A percentile compares a stretch with the other conserved stretches of the same genome.
Conservation (phyloP, 2,888 invertebrate species). For the Odontomyia ornata region DNA sequence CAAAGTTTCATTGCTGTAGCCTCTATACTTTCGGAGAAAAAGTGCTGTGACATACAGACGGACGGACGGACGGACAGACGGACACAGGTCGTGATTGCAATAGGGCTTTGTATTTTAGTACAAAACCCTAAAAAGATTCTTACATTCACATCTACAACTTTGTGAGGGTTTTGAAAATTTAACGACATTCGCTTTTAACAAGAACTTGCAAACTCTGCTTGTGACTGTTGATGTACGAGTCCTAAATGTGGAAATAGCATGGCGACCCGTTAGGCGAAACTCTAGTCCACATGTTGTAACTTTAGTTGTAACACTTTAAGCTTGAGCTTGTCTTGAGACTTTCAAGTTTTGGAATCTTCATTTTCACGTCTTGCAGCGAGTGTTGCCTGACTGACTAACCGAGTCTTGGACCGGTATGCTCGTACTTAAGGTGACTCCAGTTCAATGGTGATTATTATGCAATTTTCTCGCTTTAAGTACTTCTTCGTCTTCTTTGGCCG, state of each 20-base stretch:
- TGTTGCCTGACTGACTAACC: neutral
- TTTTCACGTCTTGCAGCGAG: neutral
- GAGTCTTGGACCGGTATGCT: constrained; percentile 16
- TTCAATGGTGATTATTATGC: constrained; percentile 33
- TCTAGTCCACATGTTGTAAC: neutral
- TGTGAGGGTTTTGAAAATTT: neutral
- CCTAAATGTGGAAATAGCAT: neutral
- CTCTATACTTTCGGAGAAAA: too few species aligned
- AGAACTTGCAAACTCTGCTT: constrained; percentile 13
- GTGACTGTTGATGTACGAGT: neutral
- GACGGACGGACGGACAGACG: too few species aligned
- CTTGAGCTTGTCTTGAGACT: too few species aligned
- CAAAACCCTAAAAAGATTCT: too few species aligned
- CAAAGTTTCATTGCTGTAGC: too few species aligned
- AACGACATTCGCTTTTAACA: constrained; percentile 27
- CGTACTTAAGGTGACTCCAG: constrained; percentile 35
- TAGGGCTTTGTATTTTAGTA: too few species aligned
- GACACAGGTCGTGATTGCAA: too few species aligned
- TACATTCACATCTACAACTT: neutral
- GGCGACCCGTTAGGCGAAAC: neutral
- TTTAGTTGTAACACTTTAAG: neutral
- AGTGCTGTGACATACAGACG: too few species aligned
- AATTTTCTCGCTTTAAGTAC: constrained; percentile 3
- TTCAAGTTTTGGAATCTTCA: neutral
- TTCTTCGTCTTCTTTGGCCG: constrained; percentile 14